Conservation (phyloP, 2,888 invertebrate genomes). For the Nematopogon swammerdamellus region DNA sequence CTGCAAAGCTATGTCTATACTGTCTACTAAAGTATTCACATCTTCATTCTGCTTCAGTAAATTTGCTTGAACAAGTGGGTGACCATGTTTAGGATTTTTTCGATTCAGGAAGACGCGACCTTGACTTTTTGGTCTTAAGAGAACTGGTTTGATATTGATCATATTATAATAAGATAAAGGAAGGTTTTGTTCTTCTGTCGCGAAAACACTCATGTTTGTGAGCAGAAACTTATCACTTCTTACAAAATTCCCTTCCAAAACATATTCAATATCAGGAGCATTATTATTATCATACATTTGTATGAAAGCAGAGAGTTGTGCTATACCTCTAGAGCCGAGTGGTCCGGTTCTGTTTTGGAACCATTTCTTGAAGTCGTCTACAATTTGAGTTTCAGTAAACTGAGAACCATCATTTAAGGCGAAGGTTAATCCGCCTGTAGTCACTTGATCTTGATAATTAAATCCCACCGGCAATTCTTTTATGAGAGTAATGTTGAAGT, state of each 20-base stretch:
- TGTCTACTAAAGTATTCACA: conserved; percentile 39
- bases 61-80: conserved; percentile 44
- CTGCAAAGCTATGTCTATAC: conserved; percentile 44
- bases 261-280: conserved; percentile 41
- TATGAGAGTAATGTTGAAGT: conserved; percentile 31
- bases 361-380: conserved; percentile 45
- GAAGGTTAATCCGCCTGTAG: conserved; percentile 42
- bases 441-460: conserved; percentile 47
- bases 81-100: conserved; percentile 43
- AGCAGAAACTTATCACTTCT: conserved; percentile 48
- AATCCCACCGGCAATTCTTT: conserved; percentile 38
- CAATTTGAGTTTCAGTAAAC: conserved; percentile 30
- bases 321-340: conserved; percentile 42
- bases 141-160: conserved; percentile 37
- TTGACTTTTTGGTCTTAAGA: conserved; percentile 42
- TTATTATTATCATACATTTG: conserved; percentile 41
- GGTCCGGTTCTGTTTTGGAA: conserved; percentile 38
- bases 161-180: conserved; percentile 46
- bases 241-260: conserved; percentile 41
- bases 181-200: conserved; percentile 35
- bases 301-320: conserved; percentile 42
- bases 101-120: conserved; percentile 42
- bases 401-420: conserved; percentile 29
- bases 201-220: conserved; percentile 37
- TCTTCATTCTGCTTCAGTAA: conserved; percentile 44